Evolutionary conservation across 1,140 invertebrate genomes (phyloP), one percentile per base, ranked within the genome.

Genomic region (Penaeus indicus): DNA sequence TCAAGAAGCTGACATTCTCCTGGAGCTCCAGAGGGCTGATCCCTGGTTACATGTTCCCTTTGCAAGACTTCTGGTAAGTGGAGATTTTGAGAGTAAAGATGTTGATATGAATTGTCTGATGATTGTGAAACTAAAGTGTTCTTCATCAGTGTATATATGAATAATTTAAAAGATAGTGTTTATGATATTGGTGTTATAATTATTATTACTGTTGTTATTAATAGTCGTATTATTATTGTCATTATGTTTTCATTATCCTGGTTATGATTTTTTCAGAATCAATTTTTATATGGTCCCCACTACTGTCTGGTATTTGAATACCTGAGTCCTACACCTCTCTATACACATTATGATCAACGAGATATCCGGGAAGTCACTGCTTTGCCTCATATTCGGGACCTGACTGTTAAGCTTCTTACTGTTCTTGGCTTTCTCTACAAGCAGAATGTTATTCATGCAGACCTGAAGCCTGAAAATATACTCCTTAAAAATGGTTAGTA

Each of bases 391-490:
- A 91, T 93, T 60, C 89, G 92, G 63, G 91, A 92, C 81, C 90
- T 93, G 42, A 90, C 92, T 25, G 83, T 92, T 7, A 91, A 92
- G 84, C 90, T 93, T 13, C 90, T 93, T 21, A 86, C 91, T 64
- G 92, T 92, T 13, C 86, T 93, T 25, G 92, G 92, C 10, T 93
- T 93, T 89, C 91, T 93, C 3, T 91, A 92, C 75, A 91, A 92
- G 86, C 92, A 92, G 80, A 93, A 93, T 90, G 90, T 93, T 22
- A 93, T 93, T 86, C 93, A 93, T 90, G 92, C 93, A 72, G 93
- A 93, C 90, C 91, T 93, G 19, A 93, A 93, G 90, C 93, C 93
- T 32, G 93, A 93, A 82, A 93, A 93, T 91, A 92, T 93, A 72
- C 91, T 93, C 2, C 89, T 93, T 19, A 84, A 89, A 78, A 89